These are phyloP conservation scores for Leucoraja ocellata DNA, from an alignment of 2,797 vertebrate species.

Conservation along the genomic window DNA sequence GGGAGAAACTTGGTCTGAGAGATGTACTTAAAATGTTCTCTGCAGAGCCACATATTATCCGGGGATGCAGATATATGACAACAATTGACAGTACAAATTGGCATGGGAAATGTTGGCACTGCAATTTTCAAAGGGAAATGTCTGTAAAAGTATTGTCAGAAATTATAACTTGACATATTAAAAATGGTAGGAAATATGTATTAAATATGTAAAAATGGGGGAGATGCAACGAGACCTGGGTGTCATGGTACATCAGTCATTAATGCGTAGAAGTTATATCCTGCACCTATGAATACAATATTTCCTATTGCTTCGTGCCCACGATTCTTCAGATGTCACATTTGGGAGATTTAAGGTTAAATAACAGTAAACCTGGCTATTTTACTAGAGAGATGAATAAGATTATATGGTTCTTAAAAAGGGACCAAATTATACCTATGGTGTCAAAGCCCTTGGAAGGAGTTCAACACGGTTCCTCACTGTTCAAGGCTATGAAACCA, in stretches of 20 bases:
- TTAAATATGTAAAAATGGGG: no score
- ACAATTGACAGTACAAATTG: background rate
- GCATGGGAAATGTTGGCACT: background rate
- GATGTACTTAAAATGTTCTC: background rate
- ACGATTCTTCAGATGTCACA: background rate
- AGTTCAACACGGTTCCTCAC: background rate
- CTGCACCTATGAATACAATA: background rate
- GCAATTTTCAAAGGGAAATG: background rate
- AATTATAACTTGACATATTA: no score
- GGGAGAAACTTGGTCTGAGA: background rate
- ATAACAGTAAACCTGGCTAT: background rate
- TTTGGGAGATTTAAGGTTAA: background rate
- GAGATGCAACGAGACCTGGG: no score
- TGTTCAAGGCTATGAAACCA: no score
- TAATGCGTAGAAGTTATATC: background rate
- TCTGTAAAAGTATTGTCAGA: background rate
- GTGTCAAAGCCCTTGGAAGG: no score
- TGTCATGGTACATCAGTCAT: no score
- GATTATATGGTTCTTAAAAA: background rate
- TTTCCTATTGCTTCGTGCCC: background rate
- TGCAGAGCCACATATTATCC: background rate
- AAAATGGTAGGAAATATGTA: background rate
- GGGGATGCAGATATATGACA: background rate
- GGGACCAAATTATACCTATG: background rate
- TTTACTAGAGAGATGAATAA: background rate